Conservation (phyloP, 1,140 invertebrate species). For the Druon quercuslanigerum region DNA sequence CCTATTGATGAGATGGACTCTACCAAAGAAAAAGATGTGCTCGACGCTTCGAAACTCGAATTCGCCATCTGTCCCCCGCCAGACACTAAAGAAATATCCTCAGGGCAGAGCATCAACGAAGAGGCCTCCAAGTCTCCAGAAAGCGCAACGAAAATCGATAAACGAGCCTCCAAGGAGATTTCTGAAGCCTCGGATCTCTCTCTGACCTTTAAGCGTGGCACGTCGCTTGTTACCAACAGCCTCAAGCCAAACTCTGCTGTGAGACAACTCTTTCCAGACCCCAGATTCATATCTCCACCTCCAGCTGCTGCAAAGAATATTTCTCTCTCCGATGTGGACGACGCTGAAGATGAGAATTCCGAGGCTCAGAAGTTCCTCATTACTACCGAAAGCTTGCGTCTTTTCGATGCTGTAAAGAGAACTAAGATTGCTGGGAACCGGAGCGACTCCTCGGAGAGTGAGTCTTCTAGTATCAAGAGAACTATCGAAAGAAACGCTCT, state of each 20-base stretch:
- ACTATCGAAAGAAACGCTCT: constrained; percentile 86
- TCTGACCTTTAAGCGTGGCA: constrained; percentile 78
- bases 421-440: constrained; percentile 73
- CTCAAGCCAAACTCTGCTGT: constrained; percentile 84
- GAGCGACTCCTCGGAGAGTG: constrained; percentile 71
- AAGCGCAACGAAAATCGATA: constrained; percentile 37
- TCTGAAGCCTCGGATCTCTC: constrained; percentile 75
- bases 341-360: constrained; percentile 60
- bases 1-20: constrained; percentile 51
- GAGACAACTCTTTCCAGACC: constrained; percentile 82
- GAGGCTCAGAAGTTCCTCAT: constrained; percentile 77
- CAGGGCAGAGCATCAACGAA: not conserved
- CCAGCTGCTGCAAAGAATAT: constrained; percentile 72
- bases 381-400: constrained; percentile 79
- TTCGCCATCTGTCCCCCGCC: constrained; percentile 6
- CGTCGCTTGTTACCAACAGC: constrained; percentile 78
- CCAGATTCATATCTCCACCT: constrained; percentile 77
- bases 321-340: constrained; percentile 46
- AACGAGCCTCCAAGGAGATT: constrained; percentile 52
- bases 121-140: constrained; percentile 26
- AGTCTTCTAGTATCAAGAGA: constrained; percentile 77
- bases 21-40: constrained; percentile 43
- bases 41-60: constrained; percentile 41
- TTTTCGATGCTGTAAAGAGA: constrained; percentile 81
- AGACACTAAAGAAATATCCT: constrained; percentile 29